Base-by-base conservation (phyloP, 2,888 invertebrate genomes). In the Epinotia brunnichana region DNA sequence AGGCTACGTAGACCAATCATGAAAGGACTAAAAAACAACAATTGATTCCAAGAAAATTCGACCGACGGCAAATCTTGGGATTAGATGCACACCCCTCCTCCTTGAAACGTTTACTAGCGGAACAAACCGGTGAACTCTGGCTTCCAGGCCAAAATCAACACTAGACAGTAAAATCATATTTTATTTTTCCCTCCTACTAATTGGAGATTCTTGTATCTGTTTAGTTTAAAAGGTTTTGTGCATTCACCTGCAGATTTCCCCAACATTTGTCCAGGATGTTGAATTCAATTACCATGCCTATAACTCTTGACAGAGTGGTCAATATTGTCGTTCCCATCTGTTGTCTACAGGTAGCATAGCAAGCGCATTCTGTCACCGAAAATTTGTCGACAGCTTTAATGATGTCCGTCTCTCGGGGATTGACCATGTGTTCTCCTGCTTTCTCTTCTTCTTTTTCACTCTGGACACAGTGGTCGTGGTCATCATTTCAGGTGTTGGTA, bases 1-100 rank as follows among this genome's bases (percentile, higher is more conserved):
- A 53, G 35, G 19, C 39, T 41, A 56, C 54, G 7, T 54, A 41
- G 9, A 17, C 56, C 54, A 66, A 39, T 66, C 41, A 56, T 24
- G 7, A 21, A 39, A 66, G 56, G 21, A 54, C 2, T 5, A n/a
- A 48, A 48, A n/a, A 3, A n/a, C n/a, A 9, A 9, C 35, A 35
- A 35, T 35, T 35, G 35, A 35, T 35, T 7, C 35, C 0, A 9
- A 35, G 9, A 35, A 35, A 9, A 35, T 35, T 9, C 2, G 9
- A 35, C 9, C 5, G 7, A 35, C 9, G 9, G 9, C 35, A 9
- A 35, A 35, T 35, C 7, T 9, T 35, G 7, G 35, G 9, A 35
- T 35, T 35, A 9, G n/a, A n/a, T n/a, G n/a, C n/a, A n/a, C n/a
- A n/a, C n/a, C n/a, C n/a, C n/a, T n/a, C n/a, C n/a, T n/a, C n/a